These are phyloP conservation scores for Petrocephalus zakoni DNA, from an alignment of 2,113 vertebrate genomes.

Conservation along the genomic window DNA sequence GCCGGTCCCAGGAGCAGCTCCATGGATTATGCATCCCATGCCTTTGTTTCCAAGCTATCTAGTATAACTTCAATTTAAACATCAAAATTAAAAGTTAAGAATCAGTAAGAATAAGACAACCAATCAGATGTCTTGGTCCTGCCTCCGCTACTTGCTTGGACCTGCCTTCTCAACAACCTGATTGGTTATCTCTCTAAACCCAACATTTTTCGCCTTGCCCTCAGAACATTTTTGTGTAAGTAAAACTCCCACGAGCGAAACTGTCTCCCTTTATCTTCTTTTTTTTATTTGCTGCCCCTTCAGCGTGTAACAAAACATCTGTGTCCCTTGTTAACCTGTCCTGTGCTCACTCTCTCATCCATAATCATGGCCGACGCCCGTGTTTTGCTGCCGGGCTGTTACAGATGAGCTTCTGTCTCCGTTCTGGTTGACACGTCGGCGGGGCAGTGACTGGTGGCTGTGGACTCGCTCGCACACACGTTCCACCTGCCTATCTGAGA, in stretches of 20 bases:
- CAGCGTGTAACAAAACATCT: neutral
- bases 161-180: no score
- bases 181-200: no score
- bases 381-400: neutral
- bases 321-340: neutral
- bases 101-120: no score
- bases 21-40: neutral
- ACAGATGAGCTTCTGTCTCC: neutral
- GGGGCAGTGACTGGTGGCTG: neutral
- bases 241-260: no score
- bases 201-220: no score
- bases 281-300: neutral
- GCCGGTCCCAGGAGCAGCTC: neutral
- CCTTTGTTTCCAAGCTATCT: neutral
- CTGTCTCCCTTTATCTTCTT: neutral
- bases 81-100: no score
- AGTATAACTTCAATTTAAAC: neutral
- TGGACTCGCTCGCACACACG: neutral
- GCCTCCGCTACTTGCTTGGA: no score
- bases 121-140: no score
- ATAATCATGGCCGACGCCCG: neutral
- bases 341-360: neutral
- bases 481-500: neutral
- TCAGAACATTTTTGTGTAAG: neutral
- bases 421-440: neutral